Conservation (phyloP, 1,140 invertebrate genomes). For the Idris sp. region DNA sequence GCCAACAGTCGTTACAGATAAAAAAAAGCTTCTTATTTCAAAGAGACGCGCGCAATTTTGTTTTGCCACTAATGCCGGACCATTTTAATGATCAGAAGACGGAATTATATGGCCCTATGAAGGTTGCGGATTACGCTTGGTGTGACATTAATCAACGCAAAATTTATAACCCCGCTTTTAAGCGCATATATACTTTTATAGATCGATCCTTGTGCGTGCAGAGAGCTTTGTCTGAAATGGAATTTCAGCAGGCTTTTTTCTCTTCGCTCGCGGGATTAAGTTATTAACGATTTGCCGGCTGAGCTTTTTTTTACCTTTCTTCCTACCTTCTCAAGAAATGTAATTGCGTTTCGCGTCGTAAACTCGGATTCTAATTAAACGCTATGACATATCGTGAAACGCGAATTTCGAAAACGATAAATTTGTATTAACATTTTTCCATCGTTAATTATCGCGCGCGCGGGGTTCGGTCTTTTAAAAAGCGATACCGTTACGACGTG, state of each 20-base stretch:
- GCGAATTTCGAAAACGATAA: constrained; percentile 54
- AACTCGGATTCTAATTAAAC: constrained; percentile 54
- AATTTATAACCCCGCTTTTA: constrained; percentile 55
- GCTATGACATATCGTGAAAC: constrained; percentile 50
- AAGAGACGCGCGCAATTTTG: constrained; percentile 57
- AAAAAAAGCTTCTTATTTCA: constrained; percentile 59
- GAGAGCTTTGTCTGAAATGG: constrained; percentile 38
- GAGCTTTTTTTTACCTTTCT: constrained; percentile 21
- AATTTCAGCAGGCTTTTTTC: constrained; percentile 34
- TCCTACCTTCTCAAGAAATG: constrained; percentile 14
- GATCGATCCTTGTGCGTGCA: constrained; percentile 38
- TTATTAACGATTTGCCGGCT: constrained; percentile 50
- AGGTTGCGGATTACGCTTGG: constrained; percentile 57
- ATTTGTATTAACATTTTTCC: constrained; percentile 56
- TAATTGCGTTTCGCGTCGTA: constrained; percentile 47
- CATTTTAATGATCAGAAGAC: constrained; percentile 62
- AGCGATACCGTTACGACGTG: constrained; percentile 48
- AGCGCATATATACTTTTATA: constrained; percentile 50
- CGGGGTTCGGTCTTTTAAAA: too few relatives aligned
- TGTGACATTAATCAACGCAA: constrained; percentile 60
- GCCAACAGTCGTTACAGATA: constrained; percentile 47
- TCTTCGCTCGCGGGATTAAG: constrained; percentile 29
- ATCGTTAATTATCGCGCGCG: constrained; percentile 45
- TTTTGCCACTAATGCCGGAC: constrained; percentile 58
- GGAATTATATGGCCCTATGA: constrained; percentile 60